A percentile compares a stretch with the other conserved stretches of the same genome.
Conservation (phyloP, 2,113 vertebrate genomes). For the Casuarius casuarius region DNA sequence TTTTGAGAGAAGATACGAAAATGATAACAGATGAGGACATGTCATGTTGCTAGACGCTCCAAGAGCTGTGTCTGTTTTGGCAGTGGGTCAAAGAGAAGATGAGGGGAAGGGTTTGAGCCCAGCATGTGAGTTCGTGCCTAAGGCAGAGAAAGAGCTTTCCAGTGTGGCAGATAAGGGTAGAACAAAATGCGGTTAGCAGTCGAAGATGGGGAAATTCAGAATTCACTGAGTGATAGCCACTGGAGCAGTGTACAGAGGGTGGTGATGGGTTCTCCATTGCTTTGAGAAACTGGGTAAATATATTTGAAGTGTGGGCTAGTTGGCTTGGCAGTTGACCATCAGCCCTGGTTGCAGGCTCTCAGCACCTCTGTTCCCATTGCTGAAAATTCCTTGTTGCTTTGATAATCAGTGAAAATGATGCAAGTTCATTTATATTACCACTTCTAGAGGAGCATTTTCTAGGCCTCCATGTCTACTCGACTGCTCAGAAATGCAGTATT, state of each 20-base stretch:
- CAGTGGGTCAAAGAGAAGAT: not conserved
- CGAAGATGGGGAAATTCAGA: not conserved
- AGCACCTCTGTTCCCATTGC: not conserved
- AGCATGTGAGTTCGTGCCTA: not conserved
- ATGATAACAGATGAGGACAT: not conserved
- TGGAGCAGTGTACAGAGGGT: not conserved
- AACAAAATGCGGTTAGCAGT: not conserved
- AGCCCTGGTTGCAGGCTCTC: conserved; percentile 7
- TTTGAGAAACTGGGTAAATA: conserved; percentile 29
- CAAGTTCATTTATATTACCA: conserved; percentile 17
- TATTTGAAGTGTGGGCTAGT: conserved; percentile 6
- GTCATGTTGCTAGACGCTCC: not conserved
- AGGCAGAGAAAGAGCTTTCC: not conserved
- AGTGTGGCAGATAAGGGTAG: not conserved
- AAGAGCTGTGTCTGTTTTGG: not conserved
- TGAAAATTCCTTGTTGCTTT: conserved; percentile 43
- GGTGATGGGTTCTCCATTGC: not conserved
- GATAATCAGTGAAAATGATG: conserved; percentile 7
- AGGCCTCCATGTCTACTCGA: conserved; percentile 10
- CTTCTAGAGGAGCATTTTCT: conserved; percentile 41
- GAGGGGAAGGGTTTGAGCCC: not conserved
- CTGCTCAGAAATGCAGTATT: conserved; percentile 10
- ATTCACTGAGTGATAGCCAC: not conserved
- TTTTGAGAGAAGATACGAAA: not conserved
- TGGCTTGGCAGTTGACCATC: conserved; percentile 16